Base-by-base conservation (phyloP, 2,113 vertebrate species). In the Gobius niger region DNA sequence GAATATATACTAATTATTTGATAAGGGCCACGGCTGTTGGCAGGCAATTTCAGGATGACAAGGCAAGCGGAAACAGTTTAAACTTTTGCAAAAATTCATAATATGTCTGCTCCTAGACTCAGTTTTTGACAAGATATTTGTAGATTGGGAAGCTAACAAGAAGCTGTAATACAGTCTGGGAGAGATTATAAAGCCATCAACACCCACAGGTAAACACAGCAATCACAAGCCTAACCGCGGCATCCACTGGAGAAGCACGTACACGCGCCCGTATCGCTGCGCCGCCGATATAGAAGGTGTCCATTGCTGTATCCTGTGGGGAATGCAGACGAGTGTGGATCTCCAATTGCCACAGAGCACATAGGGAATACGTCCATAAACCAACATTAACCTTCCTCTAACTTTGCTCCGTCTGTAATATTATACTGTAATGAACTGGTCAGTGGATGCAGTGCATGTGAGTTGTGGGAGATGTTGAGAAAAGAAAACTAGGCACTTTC, bases 31-130 rank as follows among this genome's bases (percentile, higher is more conserved):
- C 57, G 75, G 65, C 78, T 85, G 44, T 77, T 81, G 80, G 78
- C 81, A 85, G 82, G 81, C 85, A 66, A 74, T 81, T 76, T 81
- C 67, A 73, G 41, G 49, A 75, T 71, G 77, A 77, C 77, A 73
- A 68, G 61, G 61, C 70, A 72, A 70, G 67, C 47, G 51, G 15
- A 74, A 73, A 60, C 54, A 64, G 69, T 78, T 57, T 75, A 60
- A 76, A 78, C 78, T 74, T 71, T 8, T 72, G 73, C 68, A 59
- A 78, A 54, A 75, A 82, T 79, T 77, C 70, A 73, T 68, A 63
- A 44, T n/a, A 15, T 50, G 66, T 70, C 60, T 73, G 42, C 65
- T 59, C 60, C 47, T 74, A 40, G 56, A 7, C 50, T 68, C 70
- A 18, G 16, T 50, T 49, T 34, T 65, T 69, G 68, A 80, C 54